phyloP scores from a whole-genome alignment of 64 coral and sea anemone species.

The Pocillopora verrucosa region DNA sequence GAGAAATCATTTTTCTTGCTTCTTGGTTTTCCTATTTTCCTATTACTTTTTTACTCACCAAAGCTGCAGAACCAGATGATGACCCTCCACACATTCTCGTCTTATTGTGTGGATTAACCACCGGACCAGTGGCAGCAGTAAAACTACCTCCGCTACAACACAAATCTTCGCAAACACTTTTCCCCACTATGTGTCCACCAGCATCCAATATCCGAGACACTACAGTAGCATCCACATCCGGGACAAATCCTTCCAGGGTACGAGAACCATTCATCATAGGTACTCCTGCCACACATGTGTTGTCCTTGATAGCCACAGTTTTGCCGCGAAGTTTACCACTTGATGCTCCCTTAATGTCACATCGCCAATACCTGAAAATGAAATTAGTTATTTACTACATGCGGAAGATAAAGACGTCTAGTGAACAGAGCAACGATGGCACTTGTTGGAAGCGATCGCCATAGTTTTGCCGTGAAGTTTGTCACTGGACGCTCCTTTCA shows the following conservation, averaged over 20 bases:
- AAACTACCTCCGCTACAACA: slow-evolving; percentile 75
- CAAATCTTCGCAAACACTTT: slow-evolving; percentile 78
- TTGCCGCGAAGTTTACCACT: slow-evolving; percentile 69
- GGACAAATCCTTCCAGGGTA: slow-evolving; percentile 65
- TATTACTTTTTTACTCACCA: slow-evolving; percentile 43
- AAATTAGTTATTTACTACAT: not conserved
- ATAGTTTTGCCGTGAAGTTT: slow-evolving; percentile 71
- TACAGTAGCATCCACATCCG: slow-evolving; percentile 84
- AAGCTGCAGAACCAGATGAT: slow-evolving; percentile 77
- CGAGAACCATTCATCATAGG: slow-evolving; percentile 90
- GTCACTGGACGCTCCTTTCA: slow-evolving; percentile 55
- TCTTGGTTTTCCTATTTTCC: too few relatives aligned
- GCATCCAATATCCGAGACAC: slow-evolving; percentile 83
- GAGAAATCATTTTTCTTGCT: too few relatives aligned
- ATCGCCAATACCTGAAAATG: slow-evolving; percentile 71
- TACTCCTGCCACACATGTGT: slow-evolving; percentile 67
- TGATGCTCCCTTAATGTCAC: slow-evolving; percentile 68
- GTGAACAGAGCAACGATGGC: too few relatives aligned
- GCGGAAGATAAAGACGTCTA: too few relatives aligned
- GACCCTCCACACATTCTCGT: slow-evolving; percentile 75
- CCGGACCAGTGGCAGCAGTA: slow-evolving; percentile 72
- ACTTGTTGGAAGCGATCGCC: slow-evolving; percentile 9
- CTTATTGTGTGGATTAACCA: slow-evolving; percentile 73
- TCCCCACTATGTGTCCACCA: slow-evolving; percentile 82
- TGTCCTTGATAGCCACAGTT: slow-evolving; percentile 78